phyloP scores from a whole-genome alignment of 1,140 invertebrate species.

The Zelostemma sp. region DNA sequence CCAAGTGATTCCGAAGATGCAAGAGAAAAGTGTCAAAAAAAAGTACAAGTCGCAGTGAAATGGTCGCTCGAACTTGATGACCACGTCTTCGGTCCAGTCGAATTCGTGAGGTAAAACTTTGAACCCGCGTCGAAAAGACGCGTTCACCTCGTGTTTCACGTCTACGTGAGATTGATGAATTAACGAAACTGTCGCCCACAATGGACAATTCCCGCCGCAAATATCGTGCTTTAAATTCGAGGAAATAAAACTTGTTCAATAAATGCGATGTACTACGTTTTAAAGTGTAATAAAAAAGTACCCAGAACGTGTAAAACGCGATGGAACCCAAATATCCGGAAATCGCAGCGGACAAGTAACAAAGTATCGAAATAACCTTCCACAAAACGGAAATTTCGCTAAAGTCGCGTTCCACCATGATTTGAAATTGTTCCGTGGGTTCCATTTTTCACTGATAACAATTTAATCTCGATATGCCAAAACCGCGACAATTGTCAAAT shows the following conservation, averaged over 20 bases:
- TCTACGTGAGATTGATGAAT: too few relatives aligned
- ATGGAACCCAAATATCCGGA: conserved; percentile 46
- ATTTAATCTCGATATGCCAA: neutral
- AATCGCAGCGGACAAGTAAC: conserved; percentile 30
- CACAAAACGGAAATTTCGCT: conserved; percentile 48
- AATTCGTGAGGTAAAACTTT: too few relatives aligned
- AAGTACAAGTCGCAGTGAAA: conserved; percentile 44
- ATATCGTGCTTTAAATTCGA: conserved; percentile 26
- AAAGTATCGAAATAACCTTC: conserved; percentile 42
- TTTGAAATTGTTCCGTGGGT: conserved; percentile 42
- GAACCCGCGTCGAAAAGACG: neutral
- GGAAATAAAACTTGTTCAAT: neutral
- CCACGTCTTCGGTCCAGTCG: conserved; percentile 42
- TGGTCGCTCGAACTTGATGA: conserved; percentile 19
- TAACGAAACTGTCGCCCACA: conserved; percentile 44
- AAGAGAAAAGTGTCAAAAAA: conserved; percentile 43
- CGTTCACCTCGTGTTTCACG: neutral
- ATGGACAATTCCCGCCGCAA: conserved; percentile 47
- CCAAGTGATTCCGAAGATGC: conserved; percentile 44
- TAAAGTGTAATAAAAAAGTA: conserved; percentile 27
- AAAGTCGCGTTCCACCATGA: conserved; percentile 45
- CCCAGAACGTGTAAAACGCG: conserved; percentile 53
- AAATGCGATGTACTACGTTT: conserved; percentile 8
- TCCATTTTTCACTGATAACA: conserved; percentile 15
- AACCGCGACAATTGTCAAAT: neutral